Evolutionary conservation across 2,888 invertebrate species (phyloP).

Genomic region (Leptinotarsa rubiginosa): DNA sequence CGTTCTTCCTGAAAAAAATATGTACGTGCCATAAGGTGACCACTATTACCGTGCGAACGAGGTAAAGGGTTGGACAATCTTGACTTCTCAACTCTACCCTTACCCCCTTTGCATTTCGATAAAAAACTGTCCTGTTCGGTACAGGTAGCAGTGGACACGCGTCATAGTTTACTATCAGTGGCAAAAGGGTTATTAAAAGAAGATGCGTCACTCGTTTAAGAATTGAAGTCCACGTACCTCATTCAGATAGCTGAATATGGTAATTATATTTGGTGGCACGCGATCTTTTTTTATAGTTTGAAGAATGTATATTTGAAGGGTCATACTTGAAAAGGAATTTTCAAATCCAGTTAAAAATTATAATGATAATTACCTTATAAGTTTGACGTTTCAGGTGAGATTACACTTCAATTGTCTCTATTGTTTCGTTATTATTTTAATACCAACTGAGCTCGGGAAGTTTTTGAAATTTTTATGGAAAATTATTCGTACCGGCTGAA

Average conservation of each 20-base stretch:
- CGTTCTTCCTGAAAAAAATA: constrained; percentile 8
- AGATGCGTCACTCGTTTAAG: constrained; percentile 51
- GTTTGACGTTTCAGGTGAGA: too few species aligned
- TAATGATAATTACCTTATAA: too few species aligned
- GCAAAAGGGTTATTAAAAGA: constrained; percentile 58
- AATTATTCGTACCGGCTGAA: too few species aligned
- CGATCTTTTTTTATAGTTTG: constrained; percentile 27
- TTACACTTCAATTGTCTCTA: too few species aligned
- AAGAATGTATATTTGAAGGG: background rate
- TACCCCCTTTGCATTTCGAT: constrained; percentile 23
- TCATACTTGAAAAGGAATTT: too few species aligned
- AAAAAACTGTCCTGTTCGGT: constrained; percentile 31
- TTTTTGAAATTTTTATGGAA: too few species aligned
- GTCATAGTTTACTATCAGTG: constrained; percentile 24
- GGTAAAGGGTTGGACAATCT: constrained; percentile 12
- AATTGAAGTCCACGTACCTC: constrained; percentile 38
- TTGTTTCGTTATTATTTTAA: too few species aligned
- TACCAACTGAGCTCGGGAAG: too few species aligned
- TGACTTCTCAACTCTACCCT: constrained; percentile 18
- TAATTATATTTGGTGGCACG: constrained; percentile 37
- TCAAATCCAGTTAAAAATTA: too few species aligned
- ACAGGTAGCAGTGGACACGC: constrained; percentile 38
- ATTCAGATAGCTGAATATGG: constrained; percentile 35
- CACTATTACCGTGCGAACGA: constrained; percentile 33
- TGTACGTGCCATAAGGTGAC: constrained; percentile 29